Conservation (phyloP, 2,797 vertebrate species). For the Crocidura indochinensis region DNA sequence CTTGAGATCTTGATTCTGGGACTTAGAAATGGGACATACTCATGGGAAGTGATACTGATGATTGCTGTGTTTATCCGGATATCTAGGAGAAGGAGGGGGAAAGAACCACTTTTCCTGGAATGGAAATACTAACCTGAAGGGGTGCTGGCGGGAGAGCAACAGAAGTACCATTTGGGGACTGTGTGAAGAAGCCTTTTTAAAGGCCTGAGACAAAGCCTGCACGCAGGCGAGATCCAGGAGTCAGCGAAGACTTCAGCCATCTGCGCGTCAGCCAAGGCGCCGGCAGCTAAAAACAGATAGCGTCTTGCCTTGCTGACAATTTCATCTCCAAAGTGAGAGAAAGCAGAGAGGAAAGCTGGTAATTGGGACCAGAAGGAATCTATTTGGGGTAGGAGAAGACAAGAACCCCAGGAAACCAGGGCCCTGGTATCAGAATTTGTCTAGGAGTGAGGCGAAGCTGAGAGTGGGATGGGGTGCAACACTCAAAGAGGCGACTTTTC, state of each 20-base stretch:
- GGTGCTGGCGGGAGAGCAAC: background rate
- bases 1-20: background rate
- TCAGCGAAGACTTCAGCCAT: conserved; percentile 57
- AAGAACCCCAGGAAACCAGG: background rate
- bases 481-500: no score
- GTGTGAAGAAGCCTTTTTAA: conserved; percentile 3
- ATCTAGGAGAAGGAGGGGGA: background rate
- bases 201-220: conserved; percentile 49
- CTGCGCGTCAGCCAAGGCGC: conserved; percentile 61
- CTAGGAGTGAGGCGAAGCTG: background rate
- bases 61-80: background rate
- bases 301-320: conserved; percentile 65
- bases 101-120: background rate
- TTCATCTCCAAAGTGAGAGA: conserved; percentile 63
- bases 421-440: background rate
- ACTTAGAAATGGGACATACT: background rate
- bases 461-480: background rate
- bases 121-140: background rate
- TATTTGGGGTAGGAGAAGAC: background rate
- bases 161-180: background rate
- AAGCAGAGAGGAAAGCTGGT: conserved; percentile 56
- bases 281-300: conserved; percentile 68
- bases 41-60: background rate
- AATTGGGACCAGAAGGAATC: conserved; percentile 34
- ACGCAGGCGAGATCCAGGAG: conserved; percentile 40